Evolutionary conservation across 2,797 vertebrate genomes (phyloP).

Genomic region (Ctenopoma multispine): DNA sequence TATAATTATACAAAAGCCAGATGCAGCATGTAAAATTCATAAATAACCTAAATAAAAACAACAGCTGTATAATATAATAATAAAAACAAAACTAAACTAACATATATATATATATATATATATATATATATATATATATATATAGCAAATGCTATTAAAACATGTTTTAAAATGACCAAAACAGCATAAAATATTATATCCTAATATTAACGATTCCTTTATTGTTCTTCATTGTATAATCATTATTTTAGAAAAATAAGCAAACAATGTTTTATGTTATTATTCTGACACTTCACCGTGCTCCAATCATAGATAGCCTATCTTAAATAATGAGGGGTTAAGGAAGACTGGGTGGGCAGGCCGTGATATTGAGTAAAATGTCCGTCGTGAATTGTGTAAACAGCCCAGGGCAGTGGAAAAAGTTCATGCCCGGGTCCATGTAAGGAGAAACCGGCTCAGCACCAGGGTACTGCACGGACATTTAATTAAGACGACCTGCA

Average conservation of each 20-base stretch:
- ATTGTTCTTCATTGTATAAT: neutral
- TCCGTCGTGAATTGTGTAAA: conserved; percentile 85
- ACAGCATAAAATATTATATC: neutral
- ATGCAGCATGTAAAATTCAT: neutral
- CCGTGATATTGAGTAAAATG: conserved; percentile 80
- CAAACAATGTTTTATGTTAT: conserved; percentile 1
- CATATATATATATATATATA: too few species aligned
- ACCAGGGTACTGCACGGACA: conserved; percentile 79
- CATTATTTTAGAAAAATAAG: too few species aligned
- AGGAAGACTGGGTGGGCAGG: conserved; percentile 75
- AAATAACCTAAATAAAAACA: neutral
- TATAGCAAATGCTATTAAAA: neutral
- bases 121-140: too few species aligned
- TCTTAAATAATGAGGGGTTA: conserved; percentile 49
- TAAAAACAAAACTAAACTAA: neutral
- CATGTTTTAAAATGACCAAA: too few species aligned
- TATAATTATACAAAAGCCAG: neutral
- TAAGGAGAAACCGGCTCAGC: conserved; percentile 79
- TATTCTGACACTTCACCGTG: conserved; percentile 10
- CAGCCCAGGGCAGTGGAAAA: conserved; percentile 85
- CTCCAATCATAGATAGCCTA: conserved; percentile 13
- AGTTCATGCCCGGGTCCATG: conserved; percentile 89
- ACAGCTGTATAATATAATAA: too few species aligned
- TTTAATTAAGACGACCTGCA: conserved; percentile 83
- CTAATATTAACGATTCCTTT: neutral